These are phyloP conservation scores for Mionectes macconnelli DNA, from an alignment of 2,113 vertebrate species.

Conservation along the genomic window DNA sequence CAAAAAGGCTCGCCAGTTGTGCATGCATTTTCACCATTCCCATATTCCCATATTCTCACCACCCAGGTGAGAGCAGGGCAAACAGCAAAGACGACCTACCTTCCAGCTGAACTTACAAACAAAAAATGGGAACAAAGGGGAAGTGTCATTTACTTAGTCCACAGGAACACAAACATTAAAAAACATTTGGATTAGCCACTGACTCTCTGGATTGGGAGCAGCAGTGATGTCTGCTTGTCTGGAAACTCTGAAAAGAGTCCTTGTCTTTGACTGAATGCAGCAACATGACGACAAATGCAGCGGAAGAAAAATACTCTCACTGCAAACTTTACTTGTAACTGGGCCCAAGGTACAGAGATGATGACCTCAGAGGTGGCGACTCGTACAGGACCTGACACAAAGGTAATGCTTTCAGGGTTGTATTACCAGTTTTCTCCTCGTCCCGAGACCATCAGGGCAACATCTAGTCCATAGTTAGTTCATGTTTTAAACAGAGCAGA, in stretches of 20 bases:
- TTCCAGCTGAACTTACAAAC: background rate
- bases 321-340: background rate
- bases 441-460: background rate
- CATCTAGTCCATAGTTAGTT: background rate
- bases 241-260: constrained; percentile 48
- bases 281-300: constrained; percentile 6
- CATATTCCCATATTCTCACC: background rate
- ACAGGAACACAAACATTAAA: constrained; percentile 51
- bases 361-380: background rate
- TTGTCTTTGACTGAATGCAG: constrained; percentile 29
- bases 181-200: constrained; percentile 46
- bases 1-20: background rate
- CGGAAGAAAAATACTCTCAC: background rate
- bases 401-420: background rate
- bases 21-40: background rate
- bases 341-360: background rate
- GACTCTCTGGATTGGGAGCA: constrained; percentile 34
- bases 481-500: background rate
- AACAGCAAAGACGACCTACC: background rate
- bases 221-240: constrained; percentile 46
- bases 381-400: background rate
- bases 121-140: constrained; percentile 28
- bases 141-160: constrained; percentile 46
- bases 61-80: constrained; percentile 10
- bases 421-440: background rate